These are phyloP conservation scores for Hypotaenidia philippensis DNA, from an alignment of 2,797 vertebrate genomes.

Conservation along the genomic window DNA sequence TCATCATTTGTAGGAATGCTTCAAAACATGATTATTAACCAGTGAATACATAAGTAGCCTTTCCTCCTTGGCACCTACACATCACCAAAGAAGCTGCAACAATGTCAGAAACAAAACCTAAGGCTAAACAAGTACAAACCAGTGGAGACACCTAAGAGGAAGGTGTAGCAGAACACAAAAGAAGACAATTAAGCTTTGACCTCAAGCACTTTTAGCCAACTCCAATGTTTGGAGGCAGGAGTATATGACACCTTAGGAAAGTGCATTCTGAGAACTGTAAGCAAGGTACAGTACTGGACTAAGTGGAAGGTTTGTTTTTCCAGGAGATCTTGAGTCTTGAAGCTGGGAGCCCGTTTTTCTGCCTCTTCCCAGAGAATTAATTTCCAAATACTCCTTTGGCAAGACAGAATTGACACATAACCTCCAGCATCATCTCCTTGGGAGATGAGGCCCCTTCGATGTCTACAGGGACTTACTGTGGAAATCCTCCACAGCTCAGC, in stretches of 20 bases:
- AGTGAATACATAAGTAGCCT: neutral
- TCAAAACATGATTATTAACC: neutral
- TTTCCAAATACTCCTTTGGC: neutral
- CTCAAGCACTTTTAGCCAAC: neutral
- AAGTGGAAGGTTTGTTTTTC: neutral
- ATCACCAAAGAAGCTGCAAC: neutral
- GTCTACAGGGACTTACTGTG: neutral
- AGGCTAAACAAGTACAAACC: neutral
- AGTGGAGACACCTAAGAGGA: neutral
- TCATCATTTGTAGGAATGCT: neutral
- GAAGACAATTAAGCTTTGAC: neutral
- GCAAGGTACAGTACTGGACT: neutral
- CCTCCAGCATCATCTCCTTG: neutral
- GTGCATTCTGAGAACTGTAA: neutral
- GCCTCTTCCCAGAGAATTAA: neutral
- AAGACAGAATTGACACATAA: neutral
- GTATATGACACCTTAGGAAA: neutral
- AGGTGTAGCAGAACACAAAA: neutral
- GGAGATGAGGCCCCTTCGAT: neutral
- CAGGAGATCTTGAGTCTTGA: neutral
- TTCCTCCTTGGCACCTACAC: accelerated
- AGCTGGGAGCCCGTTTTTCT: neutral
- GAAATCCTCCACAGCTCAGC: neutral
- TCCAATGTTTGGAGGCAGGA: neutral
- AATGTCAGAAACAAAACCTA: neutral